Percentiles rank a stretch among this genome's conserved stretches.
These are phyloP conservation scores for Salvelinus fontinalis DNA, from an alignment of 2,113 vertebrate species.

Conservation along the genomic window DNA sequence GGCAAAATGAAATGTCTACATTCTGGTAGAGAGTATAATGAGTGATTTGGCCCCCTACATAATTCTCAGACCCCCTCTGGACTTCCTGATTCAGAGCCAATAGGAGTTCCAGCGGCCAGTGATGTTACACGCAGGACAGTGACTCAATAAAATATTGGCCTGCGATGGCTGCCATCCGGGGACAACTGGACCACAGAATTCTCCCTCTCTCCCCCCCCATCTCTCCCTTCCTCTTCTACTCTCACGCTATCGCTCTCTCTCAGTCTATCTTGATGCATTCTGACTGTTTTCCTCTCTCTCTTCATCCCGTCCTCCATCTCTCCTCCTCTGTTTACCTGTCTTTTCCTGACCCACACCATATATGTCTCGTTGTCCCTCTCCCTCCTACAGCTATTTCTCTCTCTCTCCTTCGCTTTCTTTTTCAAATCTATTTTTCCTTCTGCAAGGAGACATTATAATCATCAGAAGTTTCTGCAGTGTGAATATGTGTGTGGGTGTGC, in stretches of 20 bases:
- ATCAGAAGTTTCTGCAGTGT: not conserved
- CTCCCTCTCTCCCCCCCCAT: slow-evolving; percentile 12
- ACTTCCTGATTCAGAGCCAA: slow-evolving; percentile 2
- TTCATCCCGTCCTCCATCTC: not conserved
- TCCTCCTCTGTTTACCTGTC: slow-evolving; percentile 8
- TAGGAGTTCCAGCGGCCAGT: slow-evolving; percentile 6
- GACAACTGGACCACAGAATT: not conserved
- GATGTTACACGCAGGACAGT: slow-evolving; percentile 17
- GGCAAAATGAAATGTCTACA: slow-evolving; percentile 1
- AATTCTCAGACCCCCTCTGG: not conserved
- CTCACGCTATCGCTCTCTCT: not conserved
- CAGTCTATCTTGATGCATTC: not conserved
- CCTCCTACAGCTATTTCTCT: not conserved
- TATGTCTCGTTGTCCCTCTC: not conserved
- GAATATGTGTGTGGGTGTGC: not conserved
- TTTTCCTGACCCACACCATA: not conserved
- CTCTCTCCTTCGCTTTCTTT: not conserved
- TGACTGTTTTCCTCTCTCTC: not conserved
- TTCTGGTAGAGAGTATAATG: not conserved
- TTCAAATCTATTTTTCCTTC: not conserved
- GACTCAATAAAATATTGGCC: slow-evolving; percentile 35
- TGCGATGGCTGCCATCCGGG: not conserved
- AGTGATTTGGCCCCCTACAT: not conserved
- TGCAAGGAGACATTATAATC: not conserved
- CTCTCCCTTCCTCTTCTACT: slow-evolving; percentile 1